Evolutionary conservation across 2,797 vertebrate species (phyloP), one percentile per base, ranked within the genome.

Genomic region (Rhodeus uyekii): DNA sequence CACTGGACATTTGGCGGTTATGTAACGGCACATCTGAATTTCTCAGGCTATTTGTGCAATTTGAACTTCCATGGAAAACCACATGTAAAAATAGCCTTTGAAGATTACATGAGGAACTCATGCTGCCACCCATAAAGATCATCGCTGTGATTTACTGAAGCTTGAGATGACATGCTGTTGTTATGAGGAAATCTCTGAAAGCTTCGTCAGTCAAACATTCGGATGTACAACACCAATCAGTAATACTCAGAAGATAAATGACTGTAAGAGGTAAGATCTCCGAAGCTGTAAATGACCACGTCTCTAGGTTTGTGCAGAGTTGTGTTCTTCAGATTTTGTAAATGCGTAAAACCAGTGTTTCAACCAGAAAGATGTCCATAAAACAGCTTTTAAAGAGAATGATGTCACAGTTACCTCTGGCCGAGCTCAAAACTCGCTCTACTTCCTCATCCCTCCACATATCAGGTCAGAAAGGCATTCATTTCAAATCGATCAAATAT

Each of bases 1-100:
- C 12, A 24, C 58, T 89, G 87, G 86, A 91, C 90, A 87, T 91
- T 90, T 88, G 83, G 82, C 88, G 83, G 89, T 93, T 93, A 90
- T 83, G 87, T 91, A 93, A 94, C 86, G 78, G 76, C 78, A 87
- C 88, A 92, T 93, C 92, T 89, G 89, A 90, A 92, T 90, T 92
- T 91, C 44, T 89, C 90, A 91, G 90, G 85, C 86, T 87, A 86
- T 89, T 86, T 8, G 36, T 77, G 81, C 22, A 85, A 90, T 90
- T 91, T 90, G 87, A 73, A 46, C 78, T 83, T 80, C 44, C n/a
- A 50, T 46, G 46, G 71, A 75, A 48, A 76, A 53, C 12, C 64
- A 68, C 14, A 44, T 72, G 32, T 39, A 72, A 76, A 80, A 65
- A 83, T 80, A 64, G 60, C 67, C 39, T 53, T 76, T 50, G 2